Evolutionary conservation across 2,888 invertebrate species (phyloP).

Genomic region (Ophion obscuratus): DNA sequence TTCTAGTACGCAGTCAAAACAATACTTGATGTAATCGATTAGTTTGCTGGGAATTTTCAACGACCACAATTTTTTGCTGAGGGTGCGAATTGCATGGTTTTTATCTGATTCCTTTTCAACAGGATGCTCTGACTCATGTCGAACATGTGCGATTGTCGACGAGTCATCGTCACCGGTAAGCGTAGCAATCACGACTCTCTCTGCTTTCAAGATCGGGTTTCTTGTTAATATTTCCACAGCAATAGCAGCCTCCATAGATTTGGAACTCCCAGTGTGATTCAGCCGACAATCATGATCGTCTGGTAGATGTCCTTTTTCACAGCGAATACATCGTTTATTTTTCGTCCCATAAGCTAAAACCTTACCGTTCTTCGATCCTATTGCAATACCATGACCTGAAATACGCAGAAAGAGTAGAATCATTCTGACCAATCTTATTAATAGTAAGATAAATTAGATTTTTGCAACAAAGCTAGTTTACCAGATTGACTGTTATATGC

Average conservation of each 20-base stretch:
- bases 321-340: slow-evolving; percentile 65
- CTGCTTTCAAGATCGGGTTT: slow-evolving; percentile 62
- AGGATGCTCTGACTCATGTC: slow-evolving; percentile 51
- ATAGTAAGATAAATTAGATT: not conserved
- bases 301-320: slow-evolving; percentile 60
- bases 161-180: slow-evolving; percentile 72
- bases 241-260: slow-evolving; percentile 72
- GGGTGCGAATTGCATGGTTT: slow-evolving; percentile 37
- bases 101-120: slow-evolving; percentile 61
- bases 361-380: slow-evolving; percentile 64
- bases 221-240: slow-evolving; percentile 67
- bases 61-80: slow-evolving; percentile 37
- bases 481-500: no score
- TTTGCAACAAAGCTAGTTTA: no score
- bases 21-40: slow-evolving; percentile 69
- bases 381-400: slow-evolving; percentile 62
- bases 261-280: slow-evolving; percentile 65
- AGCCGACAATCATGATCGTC: slow-evolving; percentile 69
- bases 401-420: not conserved
- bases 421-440: not conserved
- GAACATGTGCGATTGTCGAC: slow-evolving; percentile 65
- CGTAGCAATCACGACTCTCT: slow-evolving; percentile 53
- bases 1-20: slow-evolving; percentile 60
- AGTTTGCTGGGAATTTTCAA: slow-evolving; percentile 47
- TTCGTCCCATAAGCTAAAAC: slow-evolving; percentile 66